Conservation (phyloP, 1,140 invertebrate species). For the Meloidogyne hapla region DNA sequence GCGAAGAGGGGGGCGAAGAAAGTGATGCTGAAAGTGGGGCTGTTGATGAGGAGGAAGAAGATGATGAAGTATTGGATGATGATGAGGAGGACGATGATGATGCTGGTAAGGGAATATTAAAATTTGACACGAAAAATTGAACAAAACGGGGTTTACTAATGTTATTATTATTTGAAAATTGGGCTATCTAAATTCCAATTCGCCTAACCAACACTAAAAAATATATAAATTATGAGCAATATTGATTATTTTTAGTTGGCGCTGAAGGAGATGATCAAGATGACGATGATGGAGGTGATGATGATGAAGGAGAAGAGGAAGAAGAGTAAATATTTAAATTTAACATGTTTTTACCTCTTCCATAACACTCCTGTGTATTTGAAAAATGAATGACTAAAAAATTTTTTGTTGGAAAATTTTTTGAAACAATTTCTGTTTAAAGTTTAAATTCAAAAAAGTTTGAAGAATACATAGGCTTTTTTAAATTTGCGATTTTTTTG, state of each 20-base stretch:
- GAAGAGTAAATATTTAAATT: constrained; percentile 3
- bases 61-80: constrained; percentile 1
- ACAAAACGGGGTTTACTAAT: no score
- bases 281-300: neutral
- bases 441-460: no score
- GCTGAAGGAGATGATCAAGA: neutral
- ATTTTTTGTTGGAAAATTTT: neutral
- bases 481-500: no score
- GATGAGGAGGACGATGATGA: neutral
- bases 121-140: no score
- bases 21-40: neutral
- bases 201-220: no score
- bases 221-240: no score
- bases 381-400: neutral
- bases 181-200: no score
- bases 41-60: neutral
- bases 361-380: neutral
- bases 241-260: neutral
- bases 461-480: no score
- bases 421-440: no score
- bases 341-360: neutral
- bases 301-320: neutral
- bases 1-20: neutral
- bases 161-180: no score
- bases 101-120: neutral